Evolutionary conservation across 1,140 invertebrate genomes (phyloP), one percentile per base, ranked within the genome.

Genomic region (Oreohelix idahoensis): DNA sequence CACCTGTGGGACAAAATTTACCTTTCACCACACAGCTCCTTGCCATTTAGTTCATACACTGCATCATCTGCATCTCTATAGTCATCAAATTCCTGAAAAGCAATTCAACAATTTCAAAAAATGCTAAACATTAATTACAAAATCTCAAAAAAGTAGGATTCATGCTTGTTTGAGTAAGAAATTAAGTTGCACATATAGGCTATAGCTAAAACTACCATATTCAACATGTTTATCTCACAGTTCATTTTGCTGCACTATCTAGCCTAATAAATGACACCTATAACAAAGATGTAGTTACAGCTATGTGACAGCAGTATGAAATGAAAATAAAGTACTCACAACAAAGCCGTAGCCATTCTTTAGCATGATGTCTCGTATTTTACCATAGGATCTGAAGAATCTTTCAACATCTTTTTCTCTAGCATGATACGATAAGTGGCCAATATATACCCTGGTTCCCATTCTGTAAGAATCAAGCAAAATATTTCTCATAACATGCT

Each of bases 341-440:
- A 99, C 97, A 96, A 99, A 99, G 87, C 98, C 98, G 94, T 99
- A 99, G 89, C 98, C 98, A 95, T 99, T 99, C 94, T 99, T 99
- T 90, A 99, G 96, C 87, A 99, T 95, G 88, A 99, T 96, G 93
- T 99, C 98, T 90, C 97, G 95, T 90, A 99, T 97, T 90, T 96
- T 95, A 87, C 98, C 98, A 94, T 98, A 99, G 86, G 97, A 96
- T 94, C 97, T 97, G 94, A 99, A 99, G 94, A 99, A 99, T 90
- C 96, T 96, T 93, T 99, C 98, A 92, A 99, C 94, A 94, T 99
- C 98, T 92, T 97, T 95, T 94, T 99, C 98, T 91, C 97, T 95
- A 83, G 97, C 97, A 88, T 97, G 96, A 93, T 98, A 97, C 83
- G 97, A 91, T 49, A 95, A 94, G 85, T 97, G 96, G 90, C 98